Conservation (phyloP, 2,888 invertebrate genomes). For the Clepsis dumicolana region DNA sequence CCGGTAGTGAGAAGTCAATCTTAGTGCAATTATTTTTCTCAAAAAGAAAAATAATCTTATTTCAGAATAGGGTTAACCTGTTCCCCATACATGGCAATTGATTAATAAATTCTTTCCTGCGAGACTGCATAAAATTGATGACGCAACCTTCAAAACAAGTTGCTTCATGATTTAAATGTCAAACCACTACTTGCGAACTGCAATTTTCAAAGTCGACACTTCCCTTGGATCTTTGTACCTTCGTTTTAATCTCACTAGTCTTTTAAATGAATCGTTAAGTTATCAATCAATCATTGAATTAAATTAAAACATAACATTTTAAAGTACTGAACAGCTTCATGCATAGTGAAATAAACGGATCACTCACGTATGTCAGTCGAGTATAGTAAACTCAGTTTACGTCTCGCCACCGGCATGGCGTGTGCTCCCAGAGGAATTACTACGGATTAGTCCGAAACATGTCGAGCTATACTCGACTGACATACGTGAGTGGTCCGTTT, state of each 20-base stretch:
- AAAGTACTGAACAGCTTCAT: too few species aligned
- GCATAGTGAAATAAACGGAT: too few species aligned
- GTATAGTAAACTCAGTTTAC: too few species aligned
- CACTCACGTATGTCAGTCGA: too few species aligned
- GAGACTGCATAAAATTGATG: constrained; percentile 50
- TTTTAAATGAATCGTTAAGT: not conserved
- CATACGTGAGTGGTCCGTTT: too few species aligned
- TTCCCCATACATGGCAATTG: constrained; percentile 28
- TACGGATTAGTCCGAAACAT: too few species aligned
- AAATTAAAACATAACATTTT: too few species aligned
- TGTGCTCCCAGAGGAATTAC: too few species aligned
- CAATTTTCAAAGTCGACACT: constrained; percentile 24
- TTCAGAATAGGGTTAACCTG: constrained; percentile 19
- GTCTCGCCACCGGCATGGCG: too few species aligned
- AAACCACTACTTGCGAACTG: constrained; percentile 22
- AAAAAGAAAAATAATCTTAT: not conserved
- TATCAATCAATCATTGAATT: too few species aligned
- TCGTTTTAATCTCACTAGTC: not conserved
- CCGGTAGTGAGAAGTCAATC: not conserved
- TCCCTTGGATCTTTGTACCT: constrained; percentile 5
- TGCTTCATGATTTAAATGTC: constrained; percentile 56
- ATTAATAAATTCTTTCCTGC: constrained; percentile 30
- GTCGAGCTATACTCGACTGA: too few species aligned
- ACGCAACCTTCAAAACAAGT: constrained; percentile 68
- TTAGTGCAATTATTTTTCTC: not conserved